These are phyloP conservation scores for Lutraria lutraria DNA, from an alignment of 2,888 invertebrate genomes.

Conservation along the genomic window DNA sequence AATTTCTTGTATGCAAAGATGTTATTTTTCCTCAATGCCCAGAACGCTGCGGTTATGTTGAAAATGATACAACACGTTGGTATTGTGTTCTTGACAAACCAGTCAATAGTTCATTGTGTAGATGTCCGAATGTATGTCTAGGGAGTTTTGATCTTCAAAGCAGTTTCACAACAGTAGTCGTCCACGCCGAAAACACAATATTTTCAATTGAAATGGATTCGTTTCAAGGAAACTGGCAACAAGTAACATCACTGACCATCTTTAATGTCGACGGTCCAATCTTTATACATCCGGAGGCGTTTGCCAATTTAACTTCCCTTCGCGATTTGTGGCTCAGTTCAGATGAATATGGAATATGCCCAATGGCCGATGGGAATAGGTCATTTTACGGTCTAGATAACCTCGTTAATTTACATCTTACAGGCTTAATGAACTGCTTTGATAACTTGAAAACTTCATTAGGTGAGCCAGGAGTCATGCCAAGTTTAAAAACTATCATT, in stretches of 20 bases:
- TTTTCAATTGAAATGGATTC: neutral
- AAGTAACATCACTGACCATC: neutral
- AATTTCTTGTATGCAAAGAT: too few relatives aligned
- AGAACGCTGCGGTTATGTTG: too few relatives aligned
- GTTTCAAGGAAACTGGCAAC: neutral
- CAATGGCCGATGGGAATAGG: neutral
- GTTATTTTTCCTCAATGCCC: too few relatives aligned
- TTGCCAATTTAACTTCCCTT: neutral
- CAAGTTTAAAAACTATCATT: neutral
- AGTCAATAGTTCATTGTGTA: neutral
- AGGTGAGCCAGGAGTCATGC: neutral
- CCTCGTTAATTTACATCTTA: neutral
- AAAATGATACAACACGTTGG: too few relatives aligned
- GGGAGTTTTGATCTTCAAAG: neutral
- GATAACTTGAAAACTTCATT: neutral
- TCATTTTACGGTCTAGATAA: neutral
- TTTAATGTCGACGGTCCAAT: neutral
- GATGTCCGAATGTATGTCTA: neutral
- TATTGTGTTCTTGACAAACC: neutral
- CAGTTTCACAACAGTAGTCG: neutral
- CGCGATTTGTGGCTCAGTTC: neutral
- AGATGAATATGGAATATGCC: neutral
- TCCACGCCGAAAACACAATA: neutral
- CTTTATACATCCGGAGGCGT: neutral
- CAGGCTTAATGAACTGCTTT: neutral